Evolutionary conservation across 2,888 invertebrate species (phyloP), one percentile per base, ranked within the genome.

Genomic region (Dasysyrphus tricinctus): DNA sequence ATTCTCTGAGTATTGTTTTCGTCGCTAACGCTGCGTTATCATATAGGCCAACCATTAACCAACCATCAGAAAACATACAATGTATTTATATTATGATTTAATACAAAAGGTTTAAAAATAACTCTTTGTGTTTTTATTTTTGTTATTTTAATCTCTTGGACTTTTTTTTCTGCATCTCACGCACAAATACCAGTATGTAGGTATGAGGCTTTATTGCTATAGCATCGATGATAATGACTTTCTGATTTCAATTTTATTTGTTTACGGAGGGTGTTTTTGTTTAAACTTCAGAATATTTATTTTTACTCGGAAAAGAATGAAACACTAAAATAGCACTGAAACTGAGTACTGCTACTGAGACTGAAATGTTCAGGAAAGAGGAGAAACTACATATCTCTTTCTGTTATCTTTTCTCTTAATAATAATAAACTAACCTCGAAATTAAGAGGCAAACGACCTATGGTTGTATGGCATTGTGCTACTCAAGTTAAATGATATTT

Each of bases 41-140:
- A 85, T 85, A 77, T 80, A 76, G 84, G 84, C 84, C 84, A 85
- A 47, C 65, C 65, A 65, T 65, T 65, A 44, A 47, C 61, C 74
- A 63, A 70, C 47, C 69, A 37, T 37, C 51, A 51, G 51, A 57
- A 75, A 61, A 37, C 8, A 9, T 9, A n/a, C n/a, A n/a, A 3
- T 65, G 19, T 47, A 61, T 42, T 42, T 47, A n/a, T 49, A 61
- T 61, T 65, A 47, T 65, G 65, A 65, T 65, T 65, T 47, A 65
- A 65, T 63, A 63, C 44, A 65, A 65, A 65, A 7, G 32, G 16
- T 65, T 65, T 65, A 65, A 32, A 47, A 47, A 47, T 65, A 47
- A 34, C 65, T 65, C n/a, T 16, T 47, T 65, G 44, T 65, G n/a
- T 32, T 65, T n/a, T n/a, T 47, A 6, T 47, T 63, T 29, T 51